Evolutionary conservation across 2,797 vertebrate genomes (phyloP), one percentile per base, ranked within the genome.

Genomic region (Tenualosa thibaudeaui): DNA sequence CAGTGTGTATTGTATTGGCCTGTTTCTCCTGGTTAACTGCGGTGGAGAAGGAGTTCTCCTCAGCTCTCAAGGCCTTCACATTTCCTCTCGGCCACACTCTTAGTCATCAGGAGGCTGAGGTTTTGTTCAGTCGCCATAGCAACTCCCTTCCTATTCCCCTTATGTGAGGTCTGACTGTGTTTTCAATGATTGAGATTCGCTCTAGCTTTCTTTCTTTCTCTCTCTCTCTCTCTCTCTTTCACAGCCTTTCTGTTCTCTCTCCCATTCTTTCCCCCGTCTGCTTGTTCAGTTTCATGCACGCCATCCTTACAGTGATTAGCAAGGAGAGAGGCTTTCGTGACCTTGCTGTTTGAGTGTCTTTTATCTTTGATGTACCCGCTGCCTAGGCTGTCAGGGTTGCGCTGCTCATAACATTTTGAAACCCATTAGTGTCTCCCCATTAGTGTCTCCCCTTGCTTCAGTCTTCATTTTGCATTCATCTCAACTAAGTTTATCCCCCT

Each of bases 101-200:
- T 46, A 78, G 71, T 43, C 40, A 15, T 78, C 71, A 22, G 71
- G 40, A 78, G 71, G 17, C 40, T 7, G 71, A 78, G 37, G 37
- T 78, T 78, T 78, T 22, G 71, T 78, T 78, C 71, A 22, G 71
- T 78, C 71, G 17, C 71, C 71, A 78, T 78, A 78, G 71, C 71
- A 78, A 78, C 71, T 46, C 71, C 24, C 17, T 81, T n/a, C 24
- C 65, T 31, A n/a, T 84, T 43, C 37, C 31, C 54, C 19, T 82
- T 78, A 40, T 46, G 71, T 78, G 26, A 19, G 17, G 71, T 78
- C 40, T 78, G 71, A 78, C 71, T 43, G 71, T 46, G 37, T 78
- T 78, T 46, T 46, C 40, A 78, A 46, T 40, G 71, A 78, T 78
- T 78, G 15, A 22, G 15, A 15, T 31, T 75, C 37, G 1, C 13